phyloP scores from a whole-genome alignment of 2,888 invertebrate species.

The Aspidiotus destructor region DNA sequence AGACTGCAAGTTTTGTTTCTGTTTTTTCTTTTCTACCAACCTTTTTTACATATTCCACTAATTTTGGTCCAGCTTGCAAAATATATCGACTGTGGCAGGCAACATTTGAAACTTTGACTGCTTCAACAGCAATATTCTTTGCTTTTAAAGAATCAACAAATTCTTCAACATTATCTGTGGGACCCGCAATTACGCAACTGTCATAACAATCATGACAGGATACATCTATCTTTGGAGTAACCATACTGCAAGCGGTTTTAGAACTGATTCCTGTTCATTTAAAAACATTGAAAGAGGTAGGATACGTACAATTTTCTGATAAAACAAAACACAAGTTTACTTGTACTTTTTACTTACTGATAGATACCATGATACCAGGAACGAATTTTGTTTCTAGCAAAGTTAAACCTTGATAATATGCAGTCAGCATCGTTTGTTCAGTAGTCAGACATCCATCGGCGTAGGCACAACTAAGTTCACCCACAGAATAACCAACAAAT shows the following conservation, averaged over 20 bases:
- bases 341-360: conserved; percentile 48
- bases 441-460: conserved; percentile 84
- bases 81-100: conserved; percentile 85
- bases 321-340: too few relatives aligned
- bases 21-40: conserved; percentile 43
- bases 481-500: conserved; percentile 82
- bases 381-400: conserved; percentile 62
- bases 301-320: too few relatives aligned
- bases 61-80: conserved; percentile 56
- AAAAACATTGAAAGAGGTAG: neutral
- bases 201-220: conserved; percentile 81
- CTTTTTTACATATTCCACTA: conserved; percentile 53
- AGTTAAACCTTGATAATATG: conserved; percentile 72
- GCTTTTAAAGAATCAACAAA: conserved; percentile 56
- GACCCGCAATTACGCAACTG: conserved; percentile 85
- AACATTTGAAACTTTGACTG: conserved; percentile 76
- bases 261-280: conserved; percentile 42
- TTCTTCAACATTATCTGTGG: conserved; percentile 54
- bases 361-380: conserved; percentile 77
- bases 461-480: conserved; percentile 90
- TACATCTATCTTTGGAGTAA: conserved; percentile 67
- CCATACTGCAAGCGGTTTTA: conserved; percentile 48
- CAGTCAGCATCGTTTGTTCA: conserved; percentile 72
- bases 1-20: too few relatives aligned
- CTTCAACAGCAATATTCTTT: conserved; percentile 67